A percentile compares a stretch with the other conserved stretches of the same genome.
Evolutionary conservation across 2,888 invertebrate genomes (phyloP).

Genomic region (Auanema freiburgensis): DNA sequence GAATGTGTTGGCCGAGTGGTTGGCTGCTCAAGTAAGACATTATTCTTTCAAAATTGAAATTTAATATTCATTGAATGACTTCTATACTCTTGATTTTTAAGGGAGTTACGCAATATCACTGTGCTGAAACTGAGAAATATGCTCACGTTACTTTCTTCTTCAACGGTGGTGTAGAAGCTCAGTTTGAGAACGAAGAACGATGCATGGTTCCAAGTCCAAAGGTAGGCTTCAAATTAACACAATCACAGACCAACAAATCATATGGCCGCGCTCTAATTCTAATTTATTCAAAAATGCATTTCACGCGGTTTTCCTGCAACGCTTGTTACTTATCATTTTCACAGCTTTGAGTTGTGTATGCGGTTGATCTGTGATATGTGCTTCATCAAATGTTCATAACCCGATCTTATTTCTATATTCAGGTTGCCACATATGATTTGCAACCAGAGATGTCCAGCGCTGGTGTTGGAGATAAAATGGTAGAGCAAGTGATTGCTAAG

Average conservation of each 20-base stretch:
- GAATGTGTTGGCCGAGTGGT: slow-evolving; percentile 68
- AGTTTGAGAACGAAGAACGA: slow-evolving; percentile 66
- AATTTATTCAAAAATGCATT: no score
- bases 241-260: no score
- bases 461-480: slow-evolving; percentile 66
- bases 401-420: background rate
- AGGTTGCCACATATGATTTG: slow-evolving; percentile 67
- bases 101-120: slow-evolving; percentile 66
- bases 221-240: slow-evolving; percentile 25
- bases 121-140: slow-evolving; percentile 65
- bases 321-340: no score
- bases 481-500: slow-evolving; percentile 54
- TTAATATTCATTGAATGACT: background rate
- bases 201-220: slow-evolving; percentile 67
- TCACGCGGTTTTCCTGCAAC: no score
- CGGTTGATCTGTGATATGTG: no score
- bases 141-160: slow-evolving; percentile 69
- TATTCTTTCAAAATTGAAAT: background rate
- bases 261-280: no score
- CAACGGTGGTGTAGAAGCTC: slow-evolving; percentile 67
- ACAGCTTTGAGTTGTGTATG: no score
- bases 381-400: background rate
- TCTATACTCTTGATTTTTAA: slow-evolving; percentile 7
- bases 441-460: slow-evolving; percentile 66
- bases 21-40: slow-evolving; percentile 54